Evolutionary conservation across 2,888 invertebrate genomes (phyloP).

Genomic region (Tromatobia lineatoria): DNA sequence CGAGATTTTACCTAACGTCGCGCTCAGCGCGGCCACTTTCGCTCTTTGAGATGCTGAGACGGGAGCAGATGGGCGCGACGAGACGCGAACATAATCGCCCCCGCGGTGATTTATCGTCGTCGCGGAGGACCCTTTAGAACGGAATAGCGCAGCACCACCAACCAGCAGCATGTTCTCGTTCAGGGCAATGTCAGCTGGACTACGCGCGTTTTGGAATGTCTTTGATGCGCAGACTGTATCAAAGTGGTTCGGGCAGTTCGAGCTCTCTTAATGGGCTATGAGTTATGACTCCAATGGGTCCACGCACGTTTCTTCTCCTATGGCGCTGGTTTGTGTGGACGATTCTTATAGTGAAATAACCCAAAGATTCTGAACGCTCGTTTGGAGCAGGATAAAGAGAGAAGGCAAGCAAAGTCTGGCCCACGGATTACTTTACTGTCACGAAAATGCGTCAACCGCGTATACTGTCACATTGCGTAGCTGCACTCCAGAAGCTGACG

Average conservation of each 20-base stretch:
- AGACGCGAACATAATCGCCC: conserved; percentile 70
- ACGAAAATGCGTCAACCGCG: conserved; percentile 34
- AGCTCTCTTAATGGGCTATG: conserved; percentile 84
- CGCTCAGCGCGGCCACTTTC: conserved; percentile 34
- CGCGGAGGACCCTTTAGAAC: conserved; percentile 49
- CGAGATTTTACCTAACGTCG: conserved; percentile 45
- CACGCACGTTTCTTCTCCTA: conserved; percentile 26
- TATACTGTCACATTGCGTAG: conserved; percentile 51
- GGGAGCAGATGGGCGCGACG: conserved; percentile 67
- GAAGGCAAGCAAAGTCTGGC: conserved; percentile 8
- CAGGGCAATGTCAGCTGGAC: conserved; percentile 48
- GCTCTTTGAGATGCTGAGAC: conserved; percentile 53
- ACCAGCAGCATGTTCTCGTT: not conserved
- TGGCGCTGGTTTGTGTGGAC: conserved; percentile 41
- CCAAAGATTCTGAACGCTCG: conserved; percentile 51
- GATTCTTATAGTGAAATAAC: conserved; percentile 58
- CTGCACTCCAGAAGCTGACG: conserved; percentile 42
- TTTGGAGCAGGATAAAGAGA: conserved; percentile 42
- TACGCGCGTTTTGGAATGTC: conserved; percentile 78
- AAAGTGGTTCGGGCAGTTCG: conserved; percentile 81
- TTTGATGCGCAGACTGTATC: conserved; percentile 83
- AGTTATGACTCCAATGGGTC: conserved; percentile 80
- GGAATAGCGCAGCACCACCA: conserved; percentile 16
- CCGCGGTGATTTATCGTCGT: conserved; percentile 69
- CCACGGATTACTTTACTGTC: conserved; percentile 50